Conservation (phyloP, 1,140 invertebrate genomes). For the Chlorops oryzae region DNA sequence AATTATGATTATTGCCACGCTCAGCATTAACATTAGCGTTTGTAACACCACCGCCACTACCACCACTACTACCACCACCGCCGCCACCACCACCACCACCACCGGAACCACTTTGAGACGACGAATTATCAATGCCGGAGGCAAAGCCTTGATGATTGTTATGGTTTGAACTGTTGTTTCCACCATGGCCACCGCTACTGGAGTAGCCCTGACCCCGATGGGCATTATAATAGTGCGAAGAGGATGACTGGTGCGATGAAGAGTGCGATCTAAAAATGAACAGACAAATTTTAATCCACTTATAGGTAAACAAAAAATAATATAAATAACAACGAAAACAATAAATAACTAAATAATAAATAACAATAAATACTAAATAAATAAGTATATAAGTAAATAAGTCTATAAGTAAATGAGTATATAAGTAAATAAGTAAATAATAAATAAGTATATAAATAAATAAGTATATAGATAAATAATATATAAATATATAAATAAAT, state of each 20-base stretch:
- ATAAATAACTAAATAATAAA: no score
- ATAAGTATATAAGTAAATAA: no score
- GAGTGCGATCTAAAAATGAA: no score
- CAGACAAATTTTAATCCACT: no score
- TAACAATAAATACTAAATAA: no score
- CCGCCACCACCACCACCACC: not conserved
- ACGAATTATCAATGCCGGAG: slow-evolving; percentile 14
- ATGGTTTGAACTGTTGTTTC: not conserved
- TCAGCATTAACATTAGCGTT: slow-evolving; percentile 21
- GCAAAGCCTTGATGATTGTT: not conserved
- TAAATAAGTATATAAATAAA: no score
- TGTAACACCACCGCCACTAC: slow-evolving; percentile 10
- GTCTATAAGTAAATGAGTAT: no score
- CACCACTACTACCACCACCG: slow-evolving; percentile 15
- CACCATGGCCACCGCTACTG: slow-evolving; percentile 12
- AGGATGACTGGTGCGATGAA: slow-evolving; percentile 5
- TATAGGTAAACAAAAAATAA: no score
- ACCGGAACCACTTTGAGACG: slow-evolving; percentile 24
- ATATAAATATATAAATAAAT: no score
- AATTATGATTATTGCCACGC: slow-evolving; percentile 28
- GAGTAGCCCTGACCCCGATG: slow-evolving; percentile 12
- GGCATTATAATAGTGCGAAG: slow-evolving; percentile 11
- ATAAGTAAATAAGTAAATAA: no score
- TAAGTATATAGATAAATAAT: no score
- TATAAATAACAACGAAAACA: no score